A percentile compares a stretch with the other conserved stretches of the same genome.
These are phyloP conservation scores for Anser cygnoides DNA, from an alignment of 2,113 vertebrate genomes.

Conservation along the genomic window DNA sequence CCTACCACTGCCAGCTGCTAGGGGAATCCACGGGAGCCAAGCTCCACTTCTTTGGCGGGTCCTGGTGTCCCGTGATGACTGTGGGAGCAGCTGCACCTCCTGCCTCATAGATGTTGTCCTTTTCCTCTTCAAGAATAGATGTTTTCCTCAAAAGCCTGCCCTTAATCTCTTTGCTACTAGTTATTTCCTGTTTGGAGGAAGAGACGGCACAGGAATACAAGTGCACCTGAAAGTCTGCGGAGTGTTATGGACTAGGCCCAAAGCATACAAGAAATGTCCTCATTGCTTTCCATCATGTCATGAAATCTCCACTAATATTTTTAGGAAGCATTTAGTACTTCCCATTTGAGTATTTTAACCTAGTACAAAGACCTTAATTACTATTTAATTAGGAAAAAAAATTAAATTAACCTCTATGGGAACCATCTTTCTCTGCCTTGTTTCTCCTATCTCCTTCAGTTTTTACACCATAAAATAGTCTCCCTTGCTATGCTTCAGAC, in stretches of 20 bases:
- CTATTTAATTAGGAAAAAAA: not conserved
- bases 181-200: not conserved
- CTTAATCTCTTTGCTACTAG: not conserved
- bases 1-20: not conserved
- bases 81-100: not conserved
- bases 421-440: not conserved
- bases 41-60: not conserved
- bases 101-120: not conserved
- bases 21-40: not conserved
- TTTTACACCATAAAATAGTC: not conserved
- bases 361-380: not conserved
- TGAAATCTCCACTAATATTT: not conserved
- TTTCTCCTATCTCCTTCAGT: not conserved
- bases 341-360: not conserved
- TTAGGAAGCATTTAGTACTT: not conserved
- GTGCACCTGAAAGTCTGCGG: not conserved
- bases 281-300: not conserved
- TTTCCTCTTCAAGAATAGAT: not conserved
- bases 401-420: not conserved
- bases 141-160: not conserved
- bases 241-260: not conserved
- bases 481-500: not conserved
- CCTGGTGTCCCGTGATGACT: not conserved
- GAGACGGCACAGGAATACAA: not conserved
- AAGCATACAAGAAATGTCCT: not conserved